phyloP scores from a whole-genome alignment of 1,140 invertebrate genomes.

The Drosophila takahashii region DNA sequence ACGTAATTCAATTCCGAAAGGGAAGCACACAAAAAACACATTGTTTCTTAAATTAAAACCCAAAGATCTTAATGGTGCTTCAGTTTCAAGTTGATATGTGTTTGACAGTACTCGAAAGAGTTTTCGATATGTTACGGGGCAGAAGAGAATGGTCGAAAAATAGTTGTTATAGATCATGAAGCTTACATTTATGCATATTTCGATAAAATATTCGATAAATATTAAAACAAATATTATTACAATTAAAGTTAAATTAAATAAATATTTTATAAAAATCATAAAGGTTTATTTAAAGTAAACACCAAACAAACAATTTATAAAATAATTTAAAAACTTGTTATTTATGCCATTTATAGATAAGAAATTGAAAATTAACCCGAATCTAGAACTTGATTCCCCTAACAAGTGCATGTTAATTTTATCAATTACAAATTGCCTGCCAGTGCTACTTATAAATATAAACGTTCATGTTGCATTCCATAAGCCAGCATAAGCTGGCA shows the following conservation, averaged over 20 bases:
- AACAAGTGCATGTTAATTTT: constrained; percentile 17
- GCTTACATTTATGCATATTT: neutral
- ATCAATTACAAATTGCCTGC: constrained; percentile 42
- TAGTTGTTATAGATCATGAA: neutral
- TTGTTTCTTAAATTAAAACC: constrained; percentile 40
- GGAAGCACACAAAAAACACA: constrained; percentile 36
- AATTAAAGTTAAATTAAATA: too few species aligned
- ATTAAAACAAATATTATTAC: too few species aligned
- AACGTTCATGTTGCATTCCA: constrained; percentile 3
- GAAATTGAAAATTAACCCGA: neutral
- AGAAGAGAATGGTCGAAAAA: constrained; percentile 1
- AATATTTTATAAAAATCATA: neutral
- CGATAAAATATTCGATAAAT: too few species aligned
- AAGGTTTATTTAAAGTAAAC: too few species aligned
- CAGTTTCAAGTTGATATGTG: constrained; percentile 29
- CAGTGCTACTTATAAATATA: constrained; percentile 16
- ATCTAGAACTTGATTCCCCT: constrained; percentile 12
- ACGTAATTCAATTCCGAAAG: constrained; percentile 42
- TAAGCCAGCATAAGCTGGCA: constrained; percentile 38
- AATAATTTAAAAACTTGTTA: too few species aligned
- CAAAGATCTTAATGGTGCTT: constrained; percentile 38
- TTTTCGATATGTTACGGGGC: constrained; percentile 3
- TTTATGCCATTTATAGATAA: neutral
- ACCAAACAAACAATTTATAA: too few species aligned
- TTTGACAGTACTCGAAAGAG: constrained; percentile 25